phyloP scores from a whole-genome alignment of 2,797 vertebrate genomes.

The Pangasius macronema region DNA sequence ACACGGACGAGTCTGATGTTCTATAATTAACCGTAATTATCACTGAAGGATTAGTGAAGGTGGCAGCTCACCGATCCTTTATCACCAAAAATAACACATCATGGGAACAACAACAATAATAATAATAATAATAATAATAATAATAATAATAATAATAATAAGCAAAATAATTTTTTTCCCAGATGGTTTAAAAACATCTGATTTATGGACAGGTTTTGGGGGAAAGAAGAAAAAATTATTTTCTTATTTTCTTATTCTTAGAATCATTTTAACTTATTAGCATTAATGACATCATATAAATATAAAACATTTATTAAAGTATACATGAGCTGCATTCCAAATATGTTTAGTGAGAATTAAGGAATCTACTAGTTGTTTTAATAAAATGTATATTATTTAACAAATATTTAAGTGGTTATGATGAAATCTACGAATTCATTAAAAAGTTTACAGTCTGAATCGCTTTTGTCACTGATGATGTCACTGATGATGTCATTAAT shows the following conservation, averaged over 20 bases:
- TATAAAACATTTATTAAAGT: no score
- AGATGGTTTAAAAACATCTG: no score
- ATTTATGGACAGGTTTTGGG: no score
- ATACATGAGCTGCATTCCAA: no score
- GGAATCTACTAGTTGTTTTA: not conserved
- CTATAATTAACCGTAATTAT: slow-evolving; percentile 78
- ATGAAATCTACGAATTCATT: not conserved
- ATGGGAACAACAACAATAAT: not conserved
- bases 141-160: not conserved
- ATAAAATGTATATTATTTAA: not conserved
- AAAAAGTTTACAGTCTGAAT: not conserved
- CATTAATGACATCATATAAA: no score
- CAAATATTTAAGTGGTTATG: not conserved
- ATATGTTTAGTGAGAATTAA: no score
- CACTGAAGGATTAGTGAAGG: slow-evolving; percentile 66
- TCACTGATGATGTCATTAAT: not conserved
- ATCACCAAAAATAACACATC: slow-evolving; percentile 56
- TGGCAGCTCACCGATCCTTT: slow-evolving; percentile 66
- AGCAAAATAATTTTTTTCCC: no score
- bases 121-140: not conserved
- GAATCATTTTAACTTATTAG: no score
- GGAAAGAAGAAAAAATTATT: no score
- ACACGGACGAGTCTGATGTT: slow-evolving; percentile 67
- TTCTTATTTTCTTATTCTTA: no score
- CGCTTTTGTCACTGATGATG: not conserved